Conservation (phyloP, 2,888 invertebrate genomes). For the Dione juno region DNA sequence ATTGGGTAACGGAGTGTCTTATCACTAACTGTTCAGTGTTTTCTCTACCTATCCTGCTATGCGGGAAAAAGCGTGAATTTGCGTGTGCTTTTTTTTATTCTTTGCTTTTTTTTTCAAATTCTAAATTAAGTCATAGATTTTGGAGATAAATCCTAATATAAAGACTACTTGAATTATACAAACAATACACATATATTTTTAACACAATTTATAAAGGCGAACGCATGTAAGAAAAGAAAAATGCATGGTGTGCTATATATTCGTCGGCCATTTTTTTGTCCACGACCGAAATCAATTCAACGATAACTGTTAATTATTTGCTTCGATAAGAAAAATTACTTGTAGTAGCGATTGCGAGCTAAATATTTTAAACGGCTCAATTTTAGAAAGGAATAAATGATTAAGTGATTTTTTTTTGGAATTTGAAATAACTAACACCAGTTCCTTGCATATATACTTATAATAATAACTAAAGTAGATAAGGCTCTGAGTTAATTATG, state of each 20-base stretch:
- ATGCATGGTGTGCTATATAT: constrained; percentile 45
- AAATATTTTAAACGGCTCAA: constrained; percentile 73
- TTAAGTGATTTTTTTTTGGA: neutral
- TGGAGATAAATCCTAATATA: constrained; percentile 30
- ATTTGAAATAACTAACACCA: neutral
- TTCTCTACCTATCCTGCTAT: too few relatives aligned
- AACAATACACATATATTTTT: constrained; percentile 34
- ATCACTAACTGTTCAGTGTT: too few relatives aligned
- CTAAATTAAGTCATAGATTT: constrained; percentile 34
- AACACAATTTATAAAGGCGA: constrained; percentile 40
- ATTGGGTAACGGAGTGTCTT: too few relatives aligned
- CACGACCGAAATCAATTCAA: constrained; percentile 66
- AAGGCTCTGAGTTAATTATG: constrained; percentile 30
- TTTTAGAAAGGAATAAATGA: constrained; percentile 50
- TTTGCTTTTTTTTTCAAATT: neutral
- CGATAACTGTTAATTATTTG: constrained; percentile 79
- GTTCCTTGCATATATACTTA: constrained; percentile 7
- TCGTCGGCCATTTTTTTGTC: constrained; percentile 70
- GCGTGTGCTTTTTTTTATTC: too few relatives aligned
- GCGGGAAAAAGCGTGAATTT: too few relatives aligned
- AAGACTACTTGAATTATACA: constrained; percentile 36
- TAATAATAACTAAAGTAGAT: constrained; percentile 24
- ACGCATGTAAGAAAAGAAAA: constrained; percentile 39
- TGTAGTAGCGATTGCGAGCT: constrained; percentile 58
- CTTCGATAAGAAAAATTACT: constrained; percentile 76